Evolutionary conservation across 2,888 invertebrate species (phyloP).

Genomic region (Lochmaea capreae): DNA sequence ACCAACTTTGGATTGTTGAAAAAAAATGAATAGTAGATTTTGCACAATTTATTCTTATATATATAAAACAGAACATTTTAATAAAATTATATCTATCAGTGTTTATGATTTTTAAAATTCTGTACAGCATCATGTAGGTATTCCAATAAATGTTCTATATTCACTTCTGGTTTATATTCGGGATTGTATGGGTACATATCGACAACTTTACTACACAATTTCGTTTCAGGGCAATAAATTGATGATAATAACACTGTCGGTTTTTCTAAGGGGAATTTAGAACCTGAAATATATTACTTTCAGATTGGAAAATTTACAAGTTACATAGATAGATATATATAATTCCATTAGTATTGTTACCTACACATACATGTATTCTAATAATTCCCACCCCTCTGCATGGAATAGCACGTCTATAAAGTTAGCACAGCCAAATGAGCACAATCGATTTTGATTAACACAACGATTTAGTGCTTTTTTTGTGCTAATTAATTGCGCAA

Average conservation of each 20-base stretch:
- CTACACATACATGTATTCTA: too few relatives aligned
- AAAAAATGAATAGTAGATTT: not conserved
- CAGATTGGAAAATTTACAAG: not conserved
- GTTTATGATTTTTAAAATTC: constrained; percentile 49
- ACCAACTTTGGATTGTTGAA: not conserved
- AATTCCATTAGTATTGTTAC: too few relatives aligned
- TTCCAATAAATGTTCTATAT: constrained; percentile 57
- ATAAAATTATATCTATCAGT: constrained; percentile 29
- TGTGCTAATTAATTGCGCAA: too few relatives aligned
- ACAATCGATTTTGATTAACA: too few relatives aligned
- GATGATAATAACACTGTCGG: constrained; percentile 70
- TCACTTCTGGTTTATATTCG: constrained; percentile 54
- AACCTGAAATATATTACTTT: constrained; percentile 47
- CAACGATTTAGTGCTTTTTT: too few relatives aligned
- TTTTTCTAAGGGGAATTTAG: constrained; percentile 69
- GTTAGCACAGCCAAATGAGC: too few relatives aligned
- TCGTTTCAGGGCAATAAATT: constrained; percentile 67
- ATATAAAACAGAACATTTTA: not conserved
- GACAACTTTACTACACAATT: constrained; percentile 48
- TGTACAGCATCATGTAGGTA: constrained; percentile 53
- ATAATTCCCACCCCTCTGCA: too few relatives aligned
- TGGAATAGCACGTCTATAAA: too few relatives aligned
- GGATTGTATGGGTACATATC: constrained; percentile 59
- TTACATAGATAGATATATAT: too few relatives aligned
- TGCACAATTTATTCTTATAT: not conserved